Evolutionary conservation across 2,797 vertebrate genomes (phyloP), one percentile per base, ranked within the genome.

Genomic region (Premnoplex brunnescens): DNA sequence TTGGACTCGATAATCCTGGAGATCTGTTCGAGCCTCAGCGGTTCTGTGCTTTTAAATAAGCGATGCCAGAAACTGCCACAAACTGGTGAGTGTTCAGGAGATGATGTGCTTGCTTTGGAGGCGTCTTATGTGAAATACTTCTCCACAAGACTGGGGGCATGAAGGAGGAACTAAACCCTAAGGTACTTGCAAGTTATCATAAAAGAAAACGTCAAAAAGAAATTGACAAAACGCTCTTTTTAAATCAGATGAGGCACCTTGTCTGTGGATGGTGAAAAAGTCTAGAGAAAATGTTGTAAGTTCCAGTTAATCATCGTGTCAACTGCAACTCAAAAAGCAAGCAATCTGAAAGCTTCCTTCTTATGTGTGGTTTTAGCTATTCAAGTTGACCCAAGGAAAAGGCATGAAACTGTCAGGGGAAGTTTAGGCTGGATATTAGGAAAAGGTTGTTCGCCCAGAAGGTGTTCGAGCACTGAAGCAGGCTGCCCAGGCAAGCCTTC

Each of bases 151-250:
- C 55, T 23, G 12, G 5, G 21, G 49, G 34, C 44, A 30, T 20
- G 55, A 32, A 54, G 58, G 41, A 62, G 13, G 34, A 73, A n/a
- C 34, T 30, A 78, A 72, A 52, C 9, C 7, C 32, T 18, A 3
- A 51, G 6, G 20, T 34, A 32, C 11, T 19, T 3, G 15, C 3
- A 56, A 46, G 39, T 48, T 19, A 20, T 2, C 55, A 3, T 58
- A 8, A 37, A 51, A 37, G 14, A 27, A 48, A 79, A 46, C 2
- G 4, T 22, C 19, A 34, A 69, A 71, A 64, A 56, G 3, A 44
- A 21, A 5, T 43, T 52, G 11, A 3, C 10, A 83, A 14, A 34
- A 3, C 1, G 0, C 7, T 8, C 5, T 32, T 78, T 72, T 36
- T 1, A 8, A 58, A 39, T 56, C 8, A 3, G 34, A 9, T 34